Evolutionary conservation across 2,113 vertebrate genomes (phyloP).

Genomic region (Bubalus kerabau): DNA sequence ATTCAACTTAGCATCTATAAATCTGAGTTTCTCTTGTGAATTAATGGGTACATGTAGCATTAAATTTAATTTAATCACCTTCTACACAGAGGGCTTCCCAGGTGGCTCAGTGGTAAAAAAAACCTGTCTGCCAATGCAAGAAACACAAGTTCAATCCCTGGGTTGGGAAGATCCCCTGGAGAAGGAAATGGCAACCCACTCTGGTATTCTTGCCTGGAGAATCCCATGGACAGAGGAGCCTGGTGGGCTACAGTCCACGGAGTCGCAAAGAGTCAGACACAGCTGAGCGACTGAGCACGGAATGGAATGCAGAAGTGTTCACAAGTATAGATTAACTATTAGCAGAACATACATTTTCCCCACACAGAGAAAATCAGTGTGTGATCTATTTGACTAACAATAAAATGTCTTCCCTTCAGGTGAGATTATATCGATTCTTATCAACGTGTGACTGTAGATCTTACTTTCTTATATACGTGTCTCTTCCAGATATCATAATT

Average conservation of each 20-base stretch:
- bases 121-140: not conserved
- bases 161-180: not conserved
- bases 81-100: not conserved
- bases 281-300: not conserved
- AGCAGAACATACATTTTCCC: not conserved
- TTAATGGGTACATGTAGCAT: not conserved
- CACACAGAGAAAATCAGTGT: rapidly evolving
- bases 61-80: not conserved
- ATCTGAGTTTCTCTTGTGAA: not conserved
- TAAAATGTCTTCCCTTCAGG: not conserved
- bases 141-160: not conserved
- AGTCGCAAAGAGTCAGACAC: not conserved
- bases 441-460: not conserved
- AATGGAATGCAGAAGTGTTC: not conserved
- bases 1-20: not conserved
- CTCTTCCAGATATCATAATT: not conserved
- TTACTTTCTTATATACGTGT: not conserved
- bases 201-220: not conserved
- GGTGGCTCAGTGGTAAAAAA: not conserved
- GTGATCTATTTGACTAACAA: not conserved
- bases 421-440: not conserved
- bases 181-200: not conserved
- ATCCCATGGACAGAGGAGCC: not conserved
- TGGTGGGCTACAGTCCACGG: not conserved
- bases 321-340: not conserved